phyloP scores from a whole-genome alignment of 2,888 invertebrate species.

The Tenthredo notha region DNA sequence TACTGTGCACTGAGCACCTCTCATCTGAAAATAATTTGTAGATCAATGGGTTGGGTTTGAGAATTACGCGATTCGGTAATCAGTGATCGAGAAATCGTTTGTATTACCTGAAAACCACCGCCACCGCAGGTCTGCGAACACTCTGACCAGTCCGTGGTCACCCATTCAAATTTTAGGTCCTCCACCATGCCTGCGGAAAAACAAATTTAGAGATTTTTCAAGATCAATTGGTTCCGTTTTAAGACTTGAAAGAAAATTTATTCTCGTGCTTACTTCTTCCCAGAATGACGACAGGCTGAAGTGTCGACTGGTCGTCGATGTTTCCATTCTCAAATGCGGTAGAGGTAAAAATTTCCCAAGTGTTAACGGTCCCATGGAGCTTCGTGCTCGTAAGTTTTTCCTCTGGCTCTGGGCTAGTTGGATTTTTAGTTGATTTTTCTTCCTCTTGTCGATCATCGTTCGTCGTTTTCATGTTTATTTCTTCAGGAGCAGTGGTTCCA shows the following conservation, averaged over 20 bases:
- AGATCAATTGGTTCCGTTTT: neutral
- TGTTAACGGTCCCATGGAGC: constrained; percentile 53
- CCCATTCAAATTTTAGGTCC: constrained; percentile 87
- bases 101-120: constrained; percentile 82
- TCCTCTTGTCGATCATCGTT: neutral
- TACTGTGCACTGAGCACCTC: constrained; percentile 87
- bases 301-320: constrained; percentile 74
- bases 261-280: constrained; percentile 65
- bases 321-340: constrained; percentile 75
- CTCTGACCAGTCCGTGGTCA: constrained; percentile 90
- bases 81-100: neutral
- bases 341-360: constrained; percentile 59
- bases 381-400: constrained; percentile 56
- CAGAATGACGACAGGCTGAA: constrained; percentile 66
- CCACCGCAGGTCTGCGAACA: constrained; percentile 93
- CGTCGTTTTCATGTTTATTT: neutral
- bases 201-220: neutral
- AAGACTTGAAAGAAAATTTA: neutral
- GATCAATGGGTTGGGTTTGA: neutral
- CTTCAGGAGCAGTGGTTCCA: neutral
- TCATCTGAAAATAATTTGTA: constrained; percentile 81
- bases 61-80: constrained; percentile 21
- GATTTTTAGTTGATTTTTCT: constrained; percentile 56
- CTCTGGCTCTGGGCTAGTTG: constrained; percentile 41
- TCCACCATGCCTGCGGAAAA: constrained; percentile 71